Percentiles rank a stretch among this genome's conserved stretches.
Conservation (phyloP, 2,113 vertebrate genomes). For the Hyaena hyaena region DNA sequence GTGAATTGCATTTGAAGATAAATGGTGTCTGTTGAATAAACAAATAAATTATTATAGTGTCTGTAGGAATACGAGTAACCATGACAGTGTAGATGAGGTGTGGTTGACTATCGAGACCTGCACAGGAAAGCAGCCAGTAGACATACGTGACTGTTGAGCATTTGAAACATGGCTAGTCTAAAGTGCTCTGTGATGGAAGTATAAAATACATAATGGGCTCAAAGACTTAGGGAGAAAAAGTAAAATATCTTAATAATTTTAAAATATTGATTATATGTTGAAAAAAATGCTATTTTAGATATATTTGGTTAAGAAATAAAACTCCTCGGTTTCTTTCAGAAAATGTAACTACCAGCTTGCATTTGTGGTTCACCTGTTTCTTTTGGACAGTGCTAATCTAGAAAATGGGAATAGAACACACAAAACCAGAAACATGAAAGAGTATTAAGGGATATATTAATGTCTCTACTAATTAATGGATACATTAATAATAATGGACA, state of each 20-base stretch:
- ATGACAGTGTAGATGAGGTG: not conserved
- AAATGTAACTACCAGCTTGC: not conserved
- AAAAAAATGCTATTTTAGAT: constrained; percentile 15
- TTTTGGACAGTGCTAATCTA: constrained; percentile 1
- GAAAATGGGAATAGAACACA: not conserved
- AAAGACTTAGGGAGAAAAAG: not conserved
- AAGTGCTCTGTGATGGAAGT: not conserved
- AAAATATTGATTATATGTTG: not conserved
- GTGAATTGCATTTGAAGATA: not conserved
- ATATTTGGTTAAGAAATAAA: constrained; percentile 13
- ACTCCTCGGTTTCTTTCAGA: not conserved
- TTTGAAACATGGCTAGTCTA: not conserved
- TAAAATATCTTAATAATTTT: not conserved
- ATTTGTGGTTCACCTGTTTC: not conserved
- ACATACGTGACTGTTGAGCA: not conserved
- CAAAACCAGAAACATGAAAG: not conserved
- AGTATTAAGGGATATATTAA: not conserved
- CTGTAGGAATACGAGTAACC: not conserved
- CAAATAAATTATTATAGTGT: not conserved
- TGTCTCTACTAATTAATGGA: not conserved
- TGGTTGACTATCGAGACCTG: not conserved
- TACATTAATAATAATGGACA: not conserved
- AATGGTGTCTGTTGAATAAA: not conserved
- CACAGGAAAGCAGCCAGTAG: not conserved
- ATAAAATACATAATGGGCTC: not conserved